These are phyloP conservation scores for Ectropis crepuscularia DNA, from an alignment of 2,888 invertebrate genomes.

Conservation along the genomic window DNA sequence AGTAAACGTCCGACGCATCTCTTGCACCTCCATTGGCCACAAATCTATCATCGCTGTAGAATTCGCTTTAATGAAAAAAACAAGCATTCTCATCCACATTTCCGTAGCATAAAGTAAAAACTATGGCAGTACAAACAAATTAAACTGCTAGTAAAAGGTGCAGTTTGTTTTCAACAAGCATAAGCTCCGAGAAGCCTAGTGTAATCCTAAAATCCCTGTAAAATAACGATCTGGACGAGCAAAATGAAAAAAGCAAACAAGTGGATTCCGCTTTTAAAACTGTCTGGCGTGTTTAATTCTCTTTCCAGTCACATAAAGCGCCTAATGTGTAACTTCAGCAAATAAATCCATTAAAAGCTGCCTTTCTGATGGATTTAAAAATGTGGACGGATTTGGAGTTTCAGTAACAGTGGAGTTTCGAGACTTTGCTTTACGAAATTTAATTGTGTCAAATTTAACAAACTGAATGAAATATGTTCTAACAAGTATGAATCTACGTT, in stretches of 20 bases:
- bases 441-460: no score
- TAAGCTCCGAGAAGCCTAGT: conserved; percentile 40
- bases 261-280: conserved; percentile 37
- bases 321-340: conserved; percentile 23
- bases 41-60: no score
- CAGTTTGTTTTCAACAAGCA: conserved; percentile 42
- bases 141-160: conserved; percentile 36
- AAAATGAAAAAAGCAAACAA: conserved; percentile 39
- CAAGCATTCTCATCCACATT: conserved; percentile 6
- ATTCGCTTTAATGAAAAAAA: neutral
- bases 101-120: conserved; percentile 9
- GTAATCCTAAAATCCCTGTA: conserved; percentile 42
- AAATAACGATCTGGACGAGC: conserved; percentile 41
- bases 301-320: conserved; percentile 31
- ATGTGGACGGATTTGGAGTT: neutral
- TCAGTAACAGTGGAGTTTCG: neutral
- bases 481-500: no score
- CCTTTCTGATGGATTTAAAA: conserved; percentile 8
- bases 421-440: no score
- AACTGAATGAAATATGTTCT: no score
- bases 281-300: conserved; percentile 33
- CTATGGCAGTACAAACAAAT: conserved; percentile 25
- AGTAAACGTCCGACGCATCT: no score
- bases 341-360: conserved; percentile 16
- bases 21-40: no score